Conservation (phyloP, 2,888 invertebrate genomes). For the Chloroclysta siterata region DNA sequence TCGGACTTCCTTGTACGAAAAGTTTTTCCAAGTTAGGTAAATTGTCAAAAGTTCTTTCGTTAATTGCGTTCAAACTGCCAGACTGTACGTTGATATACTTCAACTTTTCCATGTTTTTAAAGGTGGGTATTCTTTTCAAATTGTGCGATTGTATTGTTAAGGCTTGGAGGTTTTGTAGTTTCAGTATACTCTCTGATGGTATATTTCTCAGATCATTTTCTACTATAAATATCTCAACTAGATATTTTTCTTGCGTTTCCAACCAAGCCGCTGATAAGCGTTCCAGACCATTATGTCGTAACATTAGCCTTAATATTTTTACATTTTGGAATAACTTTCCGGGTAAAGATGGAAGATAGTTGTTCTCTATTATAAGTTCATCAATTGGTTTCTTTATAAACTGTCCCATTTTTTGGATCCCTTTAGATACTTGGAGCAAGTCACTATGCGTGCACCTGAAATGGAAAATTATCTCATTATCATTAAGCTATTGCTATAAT, state of each 20-base stretch:
- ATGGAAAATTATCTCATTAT: constrained; percentile 33
- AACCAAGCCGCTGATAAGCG: constrained; percentile 93
- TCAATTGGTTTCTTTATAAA: constrained; percentile 90
- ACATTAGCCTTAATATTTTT: constrained; percentile 91
- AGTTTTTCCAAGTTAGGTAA: constrained; percentile 90
- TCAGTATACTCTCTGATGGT: constrained; percentile 91
- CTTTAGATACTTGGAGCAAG: constrained; percentile 90
- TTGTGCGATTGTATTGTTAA: constrained; percentile 92
- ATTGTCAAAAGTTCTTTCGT: constrained; percentile 88
- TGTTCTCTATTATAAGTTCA: constrained; percentile 94
- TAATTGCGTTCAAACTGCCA: constrained; percentile 86
- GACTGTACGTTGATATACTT: constrained; percentile 91
- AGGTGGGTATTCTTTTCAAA: constrained; percentile 90
- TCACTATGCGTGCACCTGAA: constrained; percentile 97
- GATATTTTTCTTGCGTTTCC: constrained; percentile 89
- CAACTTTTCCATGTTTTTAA: constrained; percentile 88
- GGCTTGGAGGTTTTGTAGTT: constrained; percentile 91
- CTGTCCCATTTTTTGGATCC: constrained; percentile 88
- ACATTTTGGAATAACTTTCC: constrained; percentile 91
- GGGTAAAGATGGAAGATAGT: constrained; percentile 93
- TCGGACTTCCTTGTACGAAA: constrained; percentile 88
- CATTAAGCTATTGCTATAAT: background rate
- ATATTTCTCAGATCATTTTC: constrained; percentile 92
- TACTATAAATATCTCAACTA: constrained; percentile 93
- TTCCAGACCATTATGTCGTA: constrained; percentile 93